phyloP scores from a whole-genome alignment of 2,113 vertebrate species.

The Mungos mungo region DNA sequence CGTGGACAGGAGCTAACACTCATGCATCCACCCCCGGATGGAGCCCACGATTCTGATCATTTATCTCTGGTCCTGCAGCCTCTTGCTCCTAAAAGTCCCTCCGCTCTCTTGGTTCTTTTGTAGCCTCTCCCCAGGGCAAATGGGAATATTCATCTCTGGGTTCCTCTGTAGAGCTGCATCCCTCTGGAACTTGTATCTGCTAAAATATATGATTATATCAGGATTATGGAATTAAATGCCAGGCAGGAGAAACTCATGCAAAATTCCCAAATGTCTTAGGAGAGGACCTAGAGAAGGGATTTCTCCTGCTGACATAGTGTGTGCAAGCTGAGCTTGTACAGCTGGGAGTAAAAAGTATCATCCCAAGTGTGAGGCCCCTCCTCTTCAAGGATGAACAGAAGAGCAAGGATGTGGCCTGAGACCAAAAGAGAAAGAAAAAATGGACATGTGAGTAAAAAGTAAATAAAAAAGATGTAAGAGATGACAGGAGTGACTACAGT shows the following conservation, averaged over 20 bases:
- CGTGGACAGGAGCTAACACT: rapidly evolving
- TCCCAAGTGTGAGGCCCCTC: neutral
- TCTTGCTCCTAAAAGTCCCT: neutral
- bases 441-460: neutral
- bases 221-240: neutral
- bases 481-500: neutral
- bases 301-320: neutral
- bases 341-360: neutral
- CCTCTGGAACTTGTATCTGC: neutral
- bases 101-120: neutral
- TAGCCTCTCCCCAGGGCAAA: neutral
- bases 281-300: neutral
- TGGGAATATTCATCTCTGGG: neutral
- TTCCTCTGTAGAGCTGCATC: neutral
- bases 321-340: neutral
- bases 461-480: neutral
- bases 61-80: neutral
- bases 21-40: too few relatives aligned
- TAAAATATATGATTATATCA: neutral
- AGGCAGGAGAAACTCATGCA: neutral
- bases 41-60: neutral
- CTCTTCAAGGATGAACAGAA: neutral
- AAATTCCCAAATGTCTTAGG: neutral
- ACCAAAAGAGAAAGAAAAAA: neutral
- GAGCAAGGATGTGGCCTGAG: neutral